Percentiles rank a stretch among this genome's conserved stretches.
These are phyloP conservation scores for Arothron firmamentum DNA, from an alignment of 2,113 vertebrate genomes.

Conservation along the genomic window DNA sequence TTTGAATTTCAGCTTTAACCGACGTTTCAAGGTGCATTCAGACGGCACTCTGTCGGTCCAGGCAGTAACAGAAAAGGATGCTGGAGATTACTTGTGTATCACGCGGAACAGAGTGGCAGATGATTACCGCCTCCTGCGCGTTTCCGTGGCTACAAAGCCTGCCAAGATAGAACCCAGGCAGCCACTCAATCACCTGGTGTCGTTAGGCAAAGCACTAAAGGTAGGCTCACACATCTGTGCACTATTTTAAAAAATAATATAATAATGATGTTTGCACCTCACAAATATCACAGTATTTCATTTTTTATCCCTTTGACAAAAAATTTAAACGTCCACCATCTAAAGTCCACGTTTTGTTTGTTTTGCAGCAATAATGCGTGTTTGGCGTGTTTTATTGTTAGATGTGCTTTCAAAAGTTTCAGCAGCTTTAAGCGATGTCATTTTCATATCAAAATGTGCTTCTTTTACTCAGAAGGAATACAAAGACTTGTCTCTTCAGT, in stretches of 20 bases:
- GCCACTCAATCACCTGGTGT: constrained; percentile 77
- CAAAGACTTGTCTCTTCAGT: constrained; percentile 8
- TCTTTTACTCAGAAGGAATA: constrained; percentile 19
- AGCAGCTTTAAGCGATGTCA: constrained; percentile 8
- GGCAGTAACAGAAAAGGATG: constrained; percentile 83
- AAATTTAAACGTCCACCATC: background rate
- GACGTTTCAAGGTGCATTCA: constrained; percentile 78
- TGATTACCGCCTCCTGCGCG: constrained; percentile 82
- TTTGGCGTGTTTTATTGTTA: background rate
- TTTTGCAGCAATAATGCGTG: background rate
- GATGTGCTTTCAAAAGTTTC: constrained; percentile 3
- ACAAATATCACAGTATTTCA: background rate
- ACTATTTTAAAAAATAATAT: no score
- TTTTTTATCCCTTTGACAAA: background rate
- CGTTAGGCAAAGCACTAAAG: constrained; percentile 81
- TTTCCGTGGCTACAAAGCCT: constrained; percentile 82
- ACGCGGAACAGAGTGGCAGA: constrained; percentile 87
- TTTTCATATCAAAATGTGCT: constrained; percentile 12
- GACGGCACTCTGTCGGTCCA: constrained; percentile 85
- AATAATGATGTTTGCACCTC: no score
- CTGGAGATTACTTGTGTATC: constrained; percentile 90
- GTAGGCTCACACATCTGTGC: constrained; percentile 69
- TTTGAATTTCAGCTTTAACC: constrained; percentile 75
- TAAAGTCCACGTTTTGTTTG: background rate
- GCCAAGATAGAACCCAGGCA: constrained; percentile 84